Evolutionary conservation across 1,140 invertebrate genomes (phyloP).

Genomic region (Pseudomyrmex sp.): DNA sequence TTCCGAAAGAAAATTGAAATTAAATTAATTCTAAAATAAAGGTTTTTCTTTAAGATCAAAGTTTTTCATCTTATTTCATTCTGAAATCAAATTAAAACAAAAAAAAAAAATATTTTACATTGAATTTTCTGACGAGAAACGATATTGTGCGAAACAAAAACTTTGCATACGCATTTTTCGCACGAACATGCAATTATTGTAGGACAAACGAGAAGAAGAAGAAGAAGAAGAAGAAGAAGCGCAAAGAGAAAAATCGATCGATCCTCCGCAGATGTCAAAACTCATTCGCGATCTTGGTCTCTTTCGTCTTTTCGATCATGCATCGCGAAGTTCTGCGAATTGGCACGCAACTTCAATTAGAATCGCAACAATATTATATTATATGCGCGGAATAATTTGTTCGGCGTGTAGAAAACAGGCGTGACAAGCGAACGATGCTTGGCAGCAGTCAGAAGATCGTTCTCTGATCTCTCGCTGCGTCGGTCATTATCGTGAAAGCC

Average conservation of each 20-base stretch:
- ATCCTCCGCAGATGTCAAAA: constrained; percentile 28
- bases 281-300: constrained; percentile 32
- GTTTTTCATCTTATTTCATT: too few species aligned
- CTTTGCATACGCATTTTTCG: background rate
- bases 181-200: constrained; percentile 37
- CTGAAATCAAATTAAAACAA: too few species aligned
- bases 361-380: constrained; percentile 50
- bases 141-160: background rate
- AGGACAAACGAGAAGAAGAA: constrained; percentile 1
- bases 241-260: constrained; percentile 4
- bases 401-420: constrained; percentile 54
- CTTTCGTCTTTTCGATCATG: constrained; percentile 22
- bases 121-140: constrained; percentile 21
- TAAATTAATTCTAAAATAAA: too few species aligned
- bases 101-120: background rate
- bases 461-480: constrained; percentile 37
- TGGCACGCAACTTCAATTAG: constrained; percentile 60
- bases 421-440: constrained; percentile 32
- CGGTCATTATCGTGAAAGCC: constrained; percentile 51
- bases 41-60: too few species aligned
- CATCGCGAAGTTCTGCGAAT: constrained; percentile 21
- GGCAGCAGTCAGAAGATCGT: constrained; percentile 39
- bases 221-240: background rate
- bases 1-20: too few species aligned
- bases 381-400: constrained; percentile 35